These are phyloP conservation scores for Sparus aurata DNA, from an alignment of 2,797 vertebrate species.

Conservation along the genomic window DNA sequence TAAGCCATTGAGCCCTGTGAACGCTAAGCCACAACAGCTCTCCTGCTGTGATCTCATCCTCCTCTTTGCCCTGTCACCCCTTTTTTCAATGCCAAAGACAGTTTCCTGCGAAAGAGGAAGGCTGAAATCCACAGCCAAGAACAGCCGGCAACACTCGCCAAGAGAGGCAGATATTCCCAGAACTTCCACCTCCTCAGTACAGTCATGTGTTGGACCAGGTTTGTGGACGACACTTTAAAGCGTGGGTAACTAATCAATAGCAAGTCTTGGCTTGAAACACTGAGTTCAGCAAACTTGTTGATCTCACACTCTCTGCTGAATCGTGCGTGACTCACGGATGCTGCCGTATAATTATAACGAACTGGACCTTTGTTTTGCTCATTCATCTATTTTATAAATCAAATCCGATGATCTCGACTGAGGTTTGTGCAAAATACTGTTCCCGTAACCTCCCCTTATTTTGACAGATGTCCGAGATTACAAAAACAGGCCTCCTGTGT, in stretches of 20 bases:
- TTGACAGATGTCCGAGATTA: conserved; percentile 57
- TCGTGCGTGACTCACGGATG: conserved; percentile 1
- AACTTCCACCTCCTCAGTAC: conserved; percentile 56
- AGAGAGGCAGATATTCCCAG: conserved; percentile 67
- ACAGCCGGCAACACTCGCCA: conserved; percentile 48
- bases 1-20: conserved; percentile 73
- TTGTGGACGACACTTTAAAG: conserved; percentile 5
- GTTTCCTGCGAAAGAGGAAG: conserved; percentile 55
- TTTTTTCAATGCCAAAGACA: conserved; percentile 25
- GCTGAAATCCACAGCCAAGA: conserved; percentile 59
- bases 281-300: conserved; percentile 8
- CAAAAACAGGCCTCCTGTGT: conserved; percentile 36
- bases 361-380: background rate
- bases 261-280: background rate
- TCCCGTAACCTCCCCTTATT: conserved; percentile 35
- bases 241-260: conserved; percentile 3
- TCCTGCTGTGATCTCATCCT: conserved; percentile 78
- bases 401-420: conserved; percentile 3
- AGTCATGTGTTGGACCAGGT: conserved; percentile 48
- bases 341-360: background rate
- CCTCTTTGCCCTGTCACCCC: conserved; percentile 58
- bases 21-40: conserved; percentile 76
- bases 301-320: background rate
- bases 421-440: background rate
- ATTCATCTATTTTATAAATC: background rate